Evolutionary conservation across 2,797 vertebrate species (phyloP).

Genomic region (Hemitrygon akajei): DNA sequence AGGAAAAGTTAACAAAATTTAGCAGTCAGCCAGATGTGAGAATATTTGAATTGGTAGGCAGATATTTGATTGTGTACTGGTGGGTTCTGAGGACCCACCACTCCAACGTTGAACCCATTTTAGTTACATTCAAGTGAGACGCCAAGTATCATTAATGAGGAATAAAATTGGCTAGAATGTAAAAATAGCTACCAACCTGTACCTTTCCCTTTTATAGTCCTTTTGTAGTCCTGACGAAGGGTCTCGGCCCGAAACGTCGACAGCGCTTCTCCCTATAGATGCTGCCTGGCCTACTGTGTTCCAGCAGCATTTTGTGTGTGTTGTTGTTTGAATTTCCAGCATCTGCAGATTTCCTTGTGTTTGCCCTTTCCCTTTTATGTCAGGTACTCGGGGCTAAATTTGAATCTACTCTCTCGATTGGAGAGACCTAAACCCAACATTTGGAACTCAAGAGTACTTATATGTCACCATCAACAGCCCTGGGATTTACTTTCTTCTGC

Average conservation of each 20-base stretch:
- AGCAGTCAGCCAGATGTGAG: too few relatives aligned
- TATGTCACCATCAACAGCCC: too few relatives aligned
- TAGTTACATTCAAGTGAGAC: not conserved
- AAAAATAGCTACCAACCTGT: not conserved
- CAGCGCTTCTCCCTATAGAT: too few relatives aligned
- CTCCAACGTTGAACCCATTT: not conserved
- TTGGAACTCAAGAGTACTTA: too few relatives aligned
- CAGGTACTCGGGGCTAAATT: not conserved
- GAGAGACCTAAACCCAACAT: not conserved
- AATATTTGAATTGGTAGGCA: not conserved
- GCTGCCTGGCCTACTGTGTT: too few relatives aligned
- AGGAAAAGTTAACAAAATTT: not conserved
- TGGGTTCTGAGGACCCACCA: not conserved
- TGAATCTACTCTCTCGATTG: too few relatives aligned
- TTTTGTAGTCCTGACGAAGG: too few relatives aligned
- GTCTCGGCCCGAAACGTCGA: too few relatives aligned
- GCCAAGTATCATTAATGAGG: not conserved
- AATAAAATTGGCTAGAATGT: not conserved
- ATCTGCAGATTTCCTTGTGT: too few relatives aligned
- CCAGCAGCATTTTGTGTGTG: too few relatives aligned
- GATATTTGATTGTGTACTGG: not conserved
- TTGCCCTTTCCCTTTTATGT: not conserved
- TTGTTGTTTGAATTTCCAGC: too few relatives aligned
- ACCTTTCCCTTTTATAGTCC: not conserved
- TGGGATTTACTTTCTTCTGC: too few relatives aligned